Percentiles rank a stretch among this genome's conserved stretches.
Evolutionary conservation across 1,140 invertebrate genomes (phyloP).

Genomic region (Acyrthosiphon pisum): DNA sequence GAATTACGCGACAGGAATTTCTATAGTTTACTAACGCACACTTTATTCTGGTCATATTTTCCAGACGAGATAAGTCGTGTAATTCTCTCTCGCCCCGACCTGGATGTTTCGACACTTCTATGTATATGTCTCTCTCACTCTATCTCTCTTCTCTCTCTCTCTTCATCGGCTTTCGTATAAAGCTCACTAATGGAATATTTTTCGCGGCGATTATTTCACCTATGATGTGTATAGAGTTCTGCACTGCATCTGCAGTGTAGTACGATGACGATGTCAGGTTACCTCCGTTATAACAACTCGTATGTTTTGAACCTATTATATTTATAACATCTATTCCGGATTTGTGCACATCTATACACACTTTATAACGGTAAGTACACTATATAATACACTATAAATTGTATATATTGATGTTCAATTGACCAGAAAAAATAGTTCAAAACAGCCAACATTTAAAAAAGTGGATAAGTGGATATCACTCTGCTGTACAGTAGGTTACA

Average conservation of each 20-base stretch:
- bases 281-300: neutral
- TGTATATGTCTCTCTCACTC: neutral
- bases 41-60: slow-evolving; percentile 21
- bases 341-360: neutral
- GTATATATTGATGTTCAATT: neutral
- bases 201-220: neutral
- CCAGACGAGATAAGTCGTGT: neutral
- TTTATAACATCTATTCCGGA: neutral
- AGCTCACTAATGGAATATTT: slow-evolving; percentile 17
- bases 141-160: neutral
- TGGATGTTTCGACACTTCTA: neutral
- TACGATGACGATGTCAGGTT: neutral
- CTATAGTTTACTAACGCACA: neutral
- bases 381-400: neutral
- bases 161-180: neutral
- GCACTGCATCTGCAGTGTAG: neutral
- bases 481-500: no score
- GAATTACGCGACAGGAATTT: neutral
- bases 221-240: neutral
- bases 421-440: neutral
- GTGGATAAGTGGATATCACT: no score
- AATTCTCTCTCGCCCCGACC: neutral
- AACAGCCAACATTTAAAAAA: neutral
- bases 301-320: slow-evolving; percentile 8
- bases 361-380: no score